These are phyloP conservation scores for Pica pica DNA, from an alignment of 2,113 vertebrate species.

Conservation along the genomic window DNA sequence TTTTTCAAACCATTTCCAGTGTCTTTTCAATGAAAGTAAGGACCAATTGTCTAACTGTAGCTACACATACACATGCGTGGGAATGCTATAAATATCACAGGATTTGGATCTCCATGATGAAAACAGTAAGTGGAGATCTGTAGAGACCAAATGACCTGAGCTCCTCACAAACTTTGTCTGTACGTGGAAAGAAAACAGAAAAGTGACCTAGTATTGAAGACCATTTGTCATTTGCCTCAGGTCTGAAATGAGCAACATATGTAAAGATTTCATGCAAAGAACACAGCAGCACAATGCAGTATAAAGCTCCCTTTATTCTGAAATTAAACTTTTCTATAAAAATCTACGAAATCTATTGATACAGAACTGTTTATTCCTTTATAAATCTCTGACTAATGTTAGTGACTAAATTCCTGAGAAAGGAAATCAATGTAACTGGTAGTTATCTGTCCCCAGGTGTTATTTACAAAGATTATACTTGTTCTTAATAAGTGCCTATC, in stretches of 20 bases:
- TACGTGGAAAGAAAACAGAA: background rate
- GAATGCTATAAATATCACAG: background rate
- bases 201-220: background rate
- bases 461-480: slow-evolving; percentile 24
- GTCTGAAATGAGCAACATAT: background rate
- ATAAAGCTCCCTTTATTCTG: background rate
- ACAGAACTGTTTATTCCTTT: background rate
- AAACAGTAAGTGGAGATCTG: background rate
- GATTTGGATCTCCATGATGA: background rate
- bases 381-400: background rate
- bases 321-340: background rate
- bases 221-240: background rate
- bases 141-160: background rate
- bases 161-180: background rate
- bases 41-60: background rate
- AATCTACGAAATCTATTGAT: background rate
- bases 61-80: accelerated
- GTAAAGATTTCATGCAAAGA: background rate
- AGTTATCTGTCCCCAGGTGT: background rate
- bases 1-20: background rate
- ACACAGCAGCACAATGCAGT: background rate
- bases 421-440: background rate
- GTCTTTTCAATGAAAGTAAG: background rate
- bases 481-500: background rate
- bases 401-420: slow-evolving; percentile 1